Conservation (phyloP, 2,797 vertebrate genomes). For the Setipinna tenuifilis region DNA sequence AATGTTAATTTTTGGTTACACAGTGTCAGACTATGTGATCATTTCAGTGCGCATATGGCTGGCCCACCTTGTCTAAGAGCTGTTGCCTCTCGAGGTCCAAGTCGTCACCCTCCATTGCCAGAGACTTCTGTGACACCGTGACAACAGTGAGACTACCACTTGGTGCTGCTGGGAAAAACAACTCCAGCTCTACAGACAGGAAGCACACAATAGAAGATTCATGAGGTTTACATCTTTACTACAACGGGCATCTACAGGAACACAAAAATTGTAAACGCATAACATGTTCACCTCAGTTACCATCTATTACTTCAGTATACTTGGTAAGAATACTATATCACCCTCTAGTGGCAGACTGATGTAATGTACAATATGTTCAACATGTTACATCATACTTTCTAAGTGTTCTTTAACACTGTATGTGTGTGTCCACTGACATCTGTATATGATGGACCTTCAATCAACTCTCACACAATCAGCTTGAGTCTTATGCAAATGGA, state of each 20-base stretch:
- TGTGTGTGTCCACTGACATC: no score
- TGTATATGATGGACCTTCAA: no score
- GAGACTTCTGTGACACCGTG: conserved; percentile 86
- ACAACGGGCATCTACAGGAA: not conserved
- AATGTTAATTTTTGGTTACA: no score
- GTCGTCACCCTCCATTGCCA: conserved; percentile 73
- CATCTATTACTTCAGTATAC: not conserved
- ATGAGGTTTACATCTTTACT: not conserved
- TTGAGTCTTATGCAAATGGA: no score
- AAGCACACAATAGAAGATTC: not conserved
- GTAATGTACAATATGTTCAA: not conserved
- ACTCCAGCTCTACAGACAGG: conserved; percentile 81
- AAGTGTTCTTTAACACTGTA: not conserved
- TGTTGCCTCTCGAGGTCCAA: conserved; percentile 78
- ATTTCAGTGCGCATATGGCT: not conserved
- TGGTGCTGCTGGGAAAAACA: conserved; percentile 84
- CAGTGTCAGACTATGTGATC: no score
- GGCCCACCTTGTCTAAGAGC: conserved; percentile 82
- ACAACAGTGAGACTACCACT: conserved; percentile 80
- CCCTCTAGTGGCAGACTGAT: not conserved
- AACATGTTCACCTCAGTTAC: not conserved
- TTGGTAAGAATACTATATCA: not conserved
- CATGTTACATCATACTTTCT: not conserved
- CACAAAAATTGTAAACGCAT: not conserved
- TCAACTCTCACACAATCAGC: no score